These are phyloP conservation scores for Elachura formosa DNA, from an alignment of 2,113 vertebrate genomes.

Conservation along the genomic window DNA sequence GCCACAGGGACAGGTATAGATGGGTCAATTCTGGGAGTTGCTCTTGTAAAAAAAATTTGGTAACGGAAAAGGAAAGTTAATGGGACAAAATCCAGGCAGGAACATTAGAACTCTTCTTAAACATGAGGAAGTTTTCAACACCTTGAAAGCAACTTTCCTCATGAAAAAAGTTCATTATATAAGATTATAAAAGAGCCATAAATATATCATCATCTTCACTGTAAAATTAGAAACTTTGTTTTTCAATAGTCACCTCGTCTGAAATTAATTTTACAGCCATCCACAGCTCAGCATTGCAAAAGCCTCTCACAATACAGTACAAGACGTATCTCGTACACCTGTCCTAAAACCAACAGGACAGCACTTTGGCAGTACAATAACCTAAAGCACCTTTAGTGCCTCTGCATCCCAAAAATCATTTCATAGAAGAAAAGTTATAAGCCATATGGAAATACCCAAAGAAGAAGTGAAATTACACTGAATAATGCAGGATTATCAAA, in stretches of 20 bases:
- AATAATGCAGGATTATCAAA: background rate
- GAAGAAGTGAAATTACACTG: background rate
- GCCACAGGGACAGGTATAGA: background rate
- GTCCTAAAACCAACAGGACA: background rate
- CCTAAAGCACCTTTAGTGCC: background rate
- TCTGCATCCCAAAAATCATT: background rate
- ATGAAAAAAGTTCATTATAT: background rate
- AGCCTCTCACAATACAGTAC: background rate
- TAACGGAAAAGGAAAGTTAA: background rate
- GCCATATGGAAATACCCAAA: background rate
- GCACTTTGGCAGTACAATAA: background rate
- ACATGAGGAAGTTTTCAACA: fast-evolving
- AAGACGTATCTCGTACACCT: background rate
- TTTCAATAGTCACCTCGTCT: background rate
- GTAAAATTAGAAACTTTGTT: background rate
- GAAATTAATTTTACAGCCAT: background rate
- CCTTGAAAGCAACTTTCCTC: background rate
- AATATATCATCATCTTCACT: background rate
- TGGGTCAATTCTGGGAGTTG: background rate
- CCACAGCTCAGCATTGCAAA: background rate
- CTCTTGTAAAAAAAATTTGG: background rate
- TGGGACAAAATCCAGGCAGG: background rate
- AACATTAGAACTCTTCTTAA: background rate
- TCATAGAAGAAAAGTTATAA: background rate
- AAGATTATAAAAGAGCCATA: background rate